Conservation (phyloP, 2,113 vertebrate species). For the Trichomycterus rosablanca region DNA sequence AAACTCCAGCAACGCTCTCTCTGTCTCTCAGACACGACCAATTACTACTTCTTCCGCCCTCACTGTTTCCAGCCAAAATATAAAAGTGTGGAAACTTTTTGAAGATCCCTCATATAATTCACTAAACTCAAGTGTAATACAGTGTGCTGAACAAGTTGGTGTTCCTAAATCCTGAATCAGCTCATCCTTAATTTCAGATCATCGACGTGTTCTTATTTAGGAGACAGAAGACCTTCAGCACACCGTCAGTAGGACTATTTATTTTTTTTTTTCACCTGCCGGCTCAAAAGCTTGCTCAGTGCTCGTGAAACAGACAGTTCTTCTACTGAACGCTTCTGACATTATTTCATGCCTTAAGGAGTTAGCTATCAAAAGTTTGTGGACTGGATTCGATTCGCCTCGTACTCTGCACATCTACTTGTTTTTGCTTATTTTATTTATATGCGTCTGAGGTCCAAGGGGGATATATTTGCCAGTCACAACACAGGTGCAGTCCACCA, state of each 20-base stretch:
- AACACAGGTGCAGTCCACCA: too few relatives aligned
- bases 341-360: conserved; percentile 21
- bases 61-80: too few relatives aligned
- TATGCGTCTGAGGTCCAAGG: too few relatives aligned
- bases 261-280: conserved; percentile 13
- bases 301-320: background rate
- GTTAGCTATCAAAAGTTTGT: conserved; percentile 5
- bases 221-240: background rate
- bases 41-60: too few relatives aligned
- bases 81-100: too few relatives aligned
- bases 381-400: conserved; percentile 17
- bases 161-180: background rate
- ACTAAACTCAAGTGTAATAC: too few relatives aligned
- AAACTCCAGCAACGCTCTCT: too few relatives aligned
- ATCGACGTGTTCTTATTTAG: conserved; percentile 13
- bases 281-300: background rate
- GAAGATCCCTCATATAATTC: too few relatives aligned
- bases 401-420: background rate
- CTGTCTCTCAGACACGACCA: too few relatives aligned
- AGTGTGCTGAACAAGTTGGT: background rate
- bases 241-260: background rate
- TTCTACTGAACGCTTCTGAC: background rate
- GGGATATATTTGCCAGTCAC: too few relatives aligned
- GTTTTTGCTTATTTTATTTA: too few relatives aligned
- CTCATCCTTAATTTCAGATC: background rate